These are phyloP conservation scores for Lepidochitona cinerea DNA, from an alignment of 2,888 invertebrate species.

Conservation along the genomic window DNA sequence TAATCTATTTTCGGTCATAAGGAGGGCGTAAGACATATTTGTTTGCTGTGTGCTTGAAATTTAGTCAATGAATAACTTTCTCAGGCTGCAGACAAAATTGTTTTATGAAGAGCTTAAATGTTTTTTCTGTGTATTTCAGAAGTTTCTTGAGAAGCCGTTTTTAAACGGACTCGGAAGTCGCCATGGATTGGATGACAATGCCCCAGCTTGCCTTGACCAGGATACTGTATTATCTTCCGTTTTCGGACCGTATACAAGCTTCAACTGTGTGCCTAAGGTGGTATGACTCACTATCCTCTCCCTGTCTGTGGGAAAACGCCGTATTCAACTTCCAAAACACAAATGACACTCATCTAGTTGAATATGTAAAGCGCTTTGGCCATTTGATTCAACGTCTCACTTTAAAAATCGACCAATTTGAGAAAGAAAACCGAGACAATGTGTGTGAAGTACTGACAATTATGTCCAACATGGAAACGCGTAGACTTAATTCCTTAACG, in stretches of 20 bases:
- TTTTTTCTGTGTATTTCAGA: no score
- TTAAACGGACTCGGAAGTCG: no score
- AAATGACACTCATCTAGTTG: conserved; percentile 28
- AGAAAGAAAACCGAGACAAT: conserved; percentile 47
- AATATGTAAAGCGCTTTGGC: conserved; percentile 49
- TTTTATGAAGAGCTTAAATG: no score
- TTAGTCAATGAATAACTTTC: no score
- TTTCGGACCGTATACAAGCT: conserved; percentile 46
- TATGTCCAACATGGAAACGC: conserved; percentile 33
- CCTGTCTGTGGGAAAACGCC: conserved; percentile 55
- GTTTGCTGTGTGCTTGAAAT: no score
- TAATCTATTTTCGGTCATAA: no score
- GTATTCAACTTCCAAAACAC: conserved; percentile 42
- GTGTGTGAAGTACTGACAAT: conserved; percentile 49
- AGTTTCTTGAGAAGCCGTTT: no score
- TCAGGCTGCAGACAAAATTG: no score
- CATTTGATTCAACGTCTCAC: conserved; percentile 44
- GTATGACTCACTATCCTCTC: conserved; percentile 50
- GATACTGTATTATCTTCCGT: conserved; percentile 51
- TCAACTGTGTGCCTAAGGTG: conserved; percentile 55
- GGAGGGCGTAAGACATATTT: no score
- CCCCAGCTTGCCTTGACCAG: conserved; percentile 59
- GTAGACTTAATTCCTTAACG: conserved; percentile 40
- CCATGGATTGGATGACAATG: conserved; percentile 42
- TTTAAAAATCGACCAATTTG: conserved; percentile 57